phyloP scores from a whole-genome alignment of 2,797 vertebrate species.

The Rhincodon typus region DNA sequence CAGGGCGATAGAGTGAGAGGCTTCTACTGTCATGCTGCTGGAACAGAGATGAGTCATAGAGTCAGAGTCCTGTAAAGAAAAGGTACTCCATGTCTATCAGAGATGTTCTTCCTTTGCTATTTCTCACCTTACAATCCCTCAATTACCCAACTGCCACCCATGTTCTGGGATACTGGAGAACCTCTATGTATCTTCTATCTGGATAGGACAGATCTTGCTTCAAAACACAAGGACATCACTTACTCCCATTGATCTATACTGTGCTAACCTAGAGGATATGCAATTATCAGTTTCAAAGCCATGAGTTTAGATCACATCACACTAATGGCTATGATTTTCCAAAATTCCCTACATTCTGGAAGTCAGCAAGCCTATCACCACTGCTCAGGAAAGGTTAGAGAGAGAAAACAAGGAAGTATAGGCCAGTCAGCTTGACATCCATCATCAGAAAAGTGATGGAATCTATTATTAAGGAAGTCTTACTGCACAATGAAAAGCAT shows the following conservation, averaged over 20 bases:
- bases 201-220: background rate
- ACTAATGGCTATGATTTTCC: background rate
- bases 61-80: background rate
- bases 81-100: background rate
- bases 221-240: background rate
- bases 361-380: background rate
- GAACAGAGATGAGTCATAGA: background rate
- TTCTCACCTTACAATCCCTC: background rate
- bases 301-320: background rate
- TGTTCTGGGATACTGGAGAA: background rate
- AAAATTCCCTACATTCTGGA: background rate
- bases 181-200: background rate
- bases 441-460: background rate
- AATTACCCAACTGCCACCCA: background rate
- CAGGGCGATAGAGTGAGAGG: no score
- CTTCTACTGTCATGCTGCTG: background rate
- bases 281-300: background rate
- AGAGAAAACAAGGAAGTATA: background rate
- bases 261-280: background rate
- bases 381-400: background rate
- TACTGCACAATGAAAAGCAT: background rate
- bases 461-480: background rate
- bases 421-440: background rate
- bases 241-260: background rate
- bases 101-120: background rate